A percentile compares a stretch with the other conserved stretches of the same genome.
Evolutionary conservation across 2,888 invertebrate species (phyloP).

Genomic region (Agrilus mali): DNA sequence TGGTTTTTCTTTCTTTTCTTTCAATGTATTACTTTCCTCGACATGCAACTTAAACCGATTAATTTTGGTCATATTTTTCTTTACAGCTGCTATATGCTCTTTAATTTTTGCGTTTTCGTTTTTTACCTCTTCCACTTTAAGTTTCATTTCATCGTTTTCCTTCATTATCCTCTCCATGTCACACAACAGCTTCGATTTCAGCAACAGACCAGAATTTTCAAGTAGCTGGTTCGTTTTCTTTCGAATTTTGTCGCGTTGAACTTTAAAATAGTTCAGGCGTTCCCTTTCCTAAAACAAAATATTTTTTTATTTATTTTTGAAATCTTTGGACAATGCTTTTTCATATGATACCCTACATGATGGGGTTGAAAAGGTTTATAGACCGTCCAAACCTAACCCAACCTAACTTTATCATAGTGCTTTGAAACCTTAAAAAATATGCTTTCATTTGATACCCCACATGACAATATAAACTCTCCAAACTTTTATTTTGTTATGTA

Average conservation of each 20-base stretch:
- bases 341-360: not conserved
- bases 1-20: slow-evolving; percentile 5
- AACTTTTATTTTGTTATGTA: no score
- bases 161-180: slow-evolving; percentile 35
- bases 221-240: slow-evolving; percentile 31
- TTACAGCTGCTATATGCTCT: slow-evolving; percentile 10
- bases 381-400: not conserved
- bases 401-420: no score
- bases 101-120: slow-evolving; percentile 11
- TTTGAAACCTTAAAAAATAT: no score
- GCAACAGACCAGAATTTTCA: slow-evolving; percentile 38
- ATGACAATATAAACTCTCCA: no score
- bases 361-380: not conserved
- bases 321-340: no score
- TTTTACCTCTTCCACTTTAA: slow-evolving; percentile 14
- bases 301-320: no score
- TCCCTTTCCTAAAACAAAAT: slow-evolving; percentile 21
- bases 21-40: slow-evolving; percentile 1
- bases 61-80: slow-evolving; percentile 12
- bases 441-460: no score
- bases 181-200: slow-evolving; percentile 34
- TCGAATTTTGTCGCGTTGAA: slow-evolving; percentile 32
- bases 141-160: slow-evolving; percentile 23
- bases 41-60: slow-evolving; percentile 9
- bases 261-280: slow-evolving; percentile 29